These are phyloP conservation scores for Campoletis sonorensis DNA, from an alignment of 1,140 invertebrate species.

Conservation along the genomic window DNA sequence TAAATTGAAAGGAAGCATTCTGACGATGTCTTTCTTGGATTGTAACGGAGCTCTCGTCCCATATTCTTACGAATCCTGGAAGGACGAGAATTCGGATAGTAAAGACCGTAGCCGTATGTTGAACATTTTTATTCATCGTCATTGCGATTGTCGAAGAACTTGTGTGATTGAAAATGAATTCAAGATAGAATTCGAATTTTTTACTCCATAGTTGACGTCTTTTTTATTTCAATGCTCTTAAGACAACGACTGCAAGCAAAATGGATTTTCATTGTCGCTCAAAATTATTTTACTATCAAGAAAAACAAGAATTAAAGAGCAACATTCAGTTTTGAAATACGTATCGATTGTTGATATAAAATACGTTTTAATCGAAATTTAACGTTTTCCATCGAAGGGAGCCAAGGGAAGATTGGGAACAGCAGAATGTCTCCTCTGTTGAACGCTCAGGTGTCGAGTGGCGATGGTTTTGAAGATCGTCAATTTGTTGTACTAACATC, in stretches of 20 bases:
- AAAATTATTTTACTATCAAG: background rate
- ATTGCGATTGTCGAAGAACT: background rate
- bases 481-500: conserved; percentile 96
- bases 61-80: conserved; percentile 91
- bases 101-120: conserved; percentile 81
- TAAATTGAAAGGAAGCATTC: conserved; percentile 94
- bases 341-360: no score
- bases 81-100: conserved; percentile 85
- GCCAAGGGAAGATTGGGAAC: conserved; percentile 68
- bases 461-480: conserved; percentile 83
- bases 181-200: no score
- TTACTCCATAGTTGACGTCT: no score
- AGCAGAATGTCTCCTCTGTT: conserved; percentile 87
- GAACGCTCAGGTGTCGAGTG: conserved; percentile 72
- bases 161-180: background rate
- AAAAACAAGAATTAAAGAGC: background rate
- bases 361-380: background rate
- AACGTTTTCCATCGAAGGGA: conserved; percentile 59
- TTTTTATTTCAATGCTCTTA: no score
- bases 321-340: no score
- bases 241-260: no score
- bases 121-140: conserved; percentile 47
- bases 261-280: no score
- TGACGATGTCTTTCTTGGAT: conserved; percentile 96
- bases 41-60: conserved; percentile 92